Evolutionary conservation across 2,888 invertebrate species (phyloP).

Genomic region (Diachrysia chrysitis): DNA sequence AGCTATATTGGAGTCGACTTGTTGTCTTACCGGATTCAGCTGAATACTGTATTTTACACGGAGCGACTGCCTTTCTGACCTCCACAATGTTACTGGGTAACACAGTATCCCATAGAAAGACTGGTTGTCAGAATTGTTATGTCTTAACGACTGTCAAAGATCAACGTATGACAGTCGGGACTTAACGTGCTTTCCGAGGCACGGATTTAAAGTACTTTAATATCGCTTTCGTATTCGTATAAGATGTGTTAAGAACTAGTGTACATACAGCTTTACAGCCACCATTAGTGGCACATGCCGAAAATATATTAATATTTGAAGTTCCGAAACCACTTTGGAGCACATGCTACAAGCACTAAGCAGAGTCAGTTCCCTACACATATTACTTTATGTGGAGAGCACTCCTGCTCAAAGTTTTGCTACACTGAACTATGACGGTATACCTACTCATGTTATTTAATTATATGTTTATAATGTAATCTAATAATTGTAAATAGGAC

Average conservation of each 20-base stretch:
- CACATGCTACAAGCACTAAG: slow-evolving; percentile 39
- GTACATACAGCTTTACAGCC: slow-evolving; percentile 20
- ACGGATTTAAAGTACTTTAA: slow-evolving; percentile 9
- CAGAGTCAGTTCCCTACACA: slow-evolving; percentile 17
- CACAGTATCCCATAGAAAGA: too few relatives aligned
- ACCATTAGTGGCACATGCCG: slow-evolving; percentile 42
- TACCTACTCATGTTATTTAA: too few relatives aligned
- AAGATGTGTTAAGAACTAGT: slow-evolving; percentile 21
- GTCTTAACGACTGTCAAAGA: too few relatives aligned
- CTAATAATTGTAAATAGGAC: too few relatives aligned
- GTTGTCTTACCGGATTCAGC: too few relatives aligned
- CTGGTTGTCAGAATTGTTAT: too few relatives aligned
- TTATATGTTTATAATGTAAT: neutral
- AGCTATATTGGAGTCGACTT: too few relatives aligned
- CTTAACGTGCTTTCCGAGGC: too few relatives aligned
- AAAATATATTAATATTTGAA: slow-evolving; percentile 49
- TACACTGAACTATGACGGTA: neutral
- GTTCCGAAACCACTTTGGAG: slow-evolving; percentile 22
- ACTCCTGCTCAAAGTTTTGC: neutral
- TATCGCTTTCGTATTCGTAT: neutral
- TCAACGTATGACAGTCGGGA: too few relatives aligned
- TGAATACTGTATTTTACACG: too few relatives aligned
- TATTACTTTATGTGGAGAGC: neutral
- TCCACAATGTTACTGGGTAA: too few relatives aligned
- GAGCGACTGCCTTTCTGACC: too few relatives aligned